These are phyloP conservation scores for Macrochelys suwanniensis DNA, from an alignment of 2,797 vertebrate species.

Conservation along the genomic window DNA sequence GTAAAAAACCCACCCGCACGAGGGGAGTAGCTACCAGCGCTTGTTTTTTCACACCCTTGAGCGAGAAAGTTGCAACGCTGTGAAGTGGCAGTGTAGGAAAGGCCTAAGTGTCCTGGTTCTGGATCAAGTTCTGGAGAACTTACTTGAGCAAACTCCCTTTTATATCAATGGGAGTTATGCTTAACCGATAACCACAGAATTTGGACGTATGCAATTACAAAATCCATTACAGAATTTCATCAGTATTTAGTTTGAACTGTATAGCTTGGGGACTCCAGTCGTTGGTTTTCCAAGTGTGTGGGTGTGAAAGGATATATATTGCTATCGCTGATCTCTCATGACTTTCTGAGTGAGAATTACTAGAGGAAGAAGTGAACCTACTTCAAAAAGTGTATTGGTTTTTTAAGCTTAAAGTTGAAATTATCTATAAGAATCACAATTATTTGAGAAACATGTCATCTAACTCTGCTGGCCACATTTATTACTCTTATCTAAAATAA, in stretches of 20 bases:
- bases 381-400: conserved; percentile 47
- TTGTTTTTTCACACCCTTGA: no score
- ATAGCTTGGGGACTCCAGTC: fast-evolving
- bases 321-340: conserved; percentile 54
- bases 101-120: neutral
- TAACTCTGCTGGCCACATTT: conserved; percentile 37
- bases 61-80: no score
- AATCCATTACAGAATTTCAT: neutral
- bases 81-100: no score
- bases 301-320: conserved; percentile 12
- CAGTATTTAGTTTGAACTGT: fast-evolving
- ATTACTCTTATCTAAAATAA: conserved; percentile 66
- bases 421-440: conserved; percentile 68
- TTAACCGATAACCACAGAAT: neutral
- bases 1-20: no score
- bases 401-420: conserved; percentile 56
- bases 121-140: neutral
- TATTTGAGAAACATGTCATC: conserved; percentile 62
- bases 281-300: neutral
- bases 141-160: neutral
- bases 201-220: neutral
- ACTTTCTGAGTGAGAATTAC: conserved; percentile 57
- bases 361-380: conserved; percentile 42
- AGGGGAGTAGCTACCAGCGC: no score
- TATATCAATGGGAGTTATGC: neutral